Evolutionary conservation across 2,888 invertebrate genomes (phyloP), one percentile per base, ranked within the genome.

Genomic region (Sthenelais limicola): DNA sequence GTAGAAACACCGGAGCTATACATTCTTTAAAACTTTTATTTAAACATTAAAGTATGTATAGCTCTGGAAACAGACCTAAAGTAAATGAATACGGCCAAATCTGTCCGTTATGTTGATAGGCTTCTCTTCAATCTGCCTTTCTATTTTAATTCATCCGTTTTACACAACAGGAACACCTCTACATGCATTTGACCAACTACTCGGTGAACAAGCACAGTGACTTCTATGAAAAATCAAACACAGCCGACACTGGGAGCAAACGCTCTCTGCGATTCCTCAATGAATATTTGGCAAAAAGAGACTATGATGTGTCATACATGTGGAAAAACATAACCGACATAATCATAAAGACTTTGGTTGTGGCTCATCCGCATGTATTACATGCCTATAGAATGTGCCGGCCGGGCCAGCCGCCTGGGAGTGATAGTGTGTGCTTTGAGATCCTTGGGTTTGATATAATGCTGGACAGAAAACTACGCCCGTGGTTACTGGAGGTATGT

Each of bases 161-260:
- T n/a, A n/a, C n/a, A 21, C 43, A 70, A 15, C 82, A 88, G 88
- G 82, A 81, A 72, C 84, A 83, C 43, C 76, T 87, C 48, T 88
- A 77, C 76, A 88, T 88, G 88, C 88, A 88, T 80, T 80, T 88
- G 78, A 88, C 88, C 21, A 88, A 88, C 82, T 88, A 88, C 77
- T 87, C 88, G 9, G 83, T 88, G n/a, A 88, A 88, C 81, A 88
- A 87, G 77, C 86, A 86, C 81, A 87, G 83, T 75, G 85, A 86
- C 47, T 80, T 77, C 72, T 88, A 87, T 71, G 84, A 86, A 74
- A 85, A 85, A 76, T 83, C 84, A 33, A 80, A 78, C 5, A 78
- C 81, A 0, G 73, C 79, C 3, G 83, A 85, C 56, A 78, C 84
- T 5, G 88, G 88, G 56, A 87, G 86, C 76, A 88, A 88, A 76